Evolutionary conservation across 2,888 invertebrate genomes (phyloP).

Genomic region (Lymantria monacha): DNA sequence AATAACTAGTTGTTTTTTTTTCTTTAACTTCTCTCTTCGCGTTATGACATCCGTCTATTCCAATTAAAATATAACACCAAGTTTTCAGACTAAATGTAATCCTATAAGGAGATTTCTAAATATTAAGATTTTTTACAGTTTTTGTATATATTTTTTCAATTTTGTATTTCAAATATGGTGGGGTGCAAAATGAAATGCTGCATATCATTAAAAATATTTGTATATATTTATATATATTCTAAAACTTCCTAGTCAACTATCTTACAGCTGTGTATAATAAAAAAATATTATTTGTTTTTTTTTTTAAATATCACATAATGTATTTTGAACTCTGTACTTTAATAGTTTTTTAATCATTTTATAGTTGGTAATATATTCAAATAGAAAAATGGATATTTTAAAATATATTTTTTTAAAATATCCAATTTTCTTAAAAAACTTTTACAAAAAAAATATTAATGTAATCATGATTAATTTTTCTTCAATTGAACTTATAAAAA

Average conservation of each 20-base stretch:
- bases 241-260: neutral
- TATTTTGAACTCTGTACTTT: no score
- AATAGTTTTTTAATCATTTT: no score
- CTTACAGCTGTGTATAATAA: no score
- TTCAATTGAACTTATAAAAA: neutral
- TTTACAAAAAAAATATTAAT: no score
- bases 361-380: no score
- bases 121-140: conserved; percentile 48
- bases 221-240: neutral
- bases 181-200: conserved; percentile 1
- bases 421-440: no score
- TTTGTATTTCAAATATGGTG: conserved; percentile 26
- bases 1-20: conserved; percentile 24
- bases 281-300: no score
- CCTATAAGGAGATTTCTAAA: conserved; percentile 68
- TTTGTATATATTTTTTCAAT: conserved; percentile 38
- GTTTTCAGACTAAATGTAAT: conserved; percentile 61
- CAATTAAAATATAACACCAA: conserved; percentile 70
- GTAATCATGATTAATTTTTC: neutral
- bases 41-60: conserved; percentile 54
- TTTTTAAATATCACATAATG: no score
- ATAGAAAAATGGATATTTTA: no score
- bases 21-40: conserved; percentile 28
- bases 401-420: no score
- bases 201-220: conserved; percentile 10